A percentile compares a stretch with the other conserved stretches of the same genome.
Conservation (phyloP, 2,888 invertebrate species). For the Pollenia labialis region DNA sequence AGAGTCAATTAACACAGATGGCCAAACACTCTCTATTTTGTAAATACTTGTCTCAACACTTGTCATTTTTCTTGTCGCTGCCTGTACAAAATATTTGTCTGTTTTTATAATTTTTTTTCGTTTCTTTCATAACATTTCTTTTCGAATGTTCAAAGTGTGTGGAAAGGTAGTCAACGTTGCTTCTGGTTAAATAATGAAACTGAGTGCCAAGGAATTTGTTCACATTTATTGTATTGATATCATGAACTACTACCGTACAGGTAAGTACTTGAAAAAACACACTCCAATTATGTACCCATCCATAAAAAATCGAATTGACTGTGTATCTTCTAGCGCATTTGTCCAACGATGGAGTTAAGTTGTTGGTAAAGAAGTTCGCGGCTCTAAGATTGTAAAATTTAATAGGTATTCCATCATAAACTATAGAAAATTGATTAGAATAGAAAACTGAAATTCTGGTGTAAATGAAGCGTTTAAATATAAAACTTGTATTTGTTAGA, state of each 20-base stretch:
- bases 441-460: conserved; percentile 32
- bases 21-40: too few species aligned
- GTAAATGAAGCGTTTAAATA: conserved; percentile 1
- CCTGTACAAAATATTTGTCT: conserved; percentile 6
- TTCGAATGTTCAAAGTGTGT: conserved; percentile 9
- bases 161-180: conserved; percentile 38
- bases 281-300: neutral
- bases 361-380: neutral
- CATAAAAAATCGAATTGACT: neutral
- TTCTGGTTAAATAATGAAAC: conserved; percentile 53
- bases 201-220: conserved; percentile 62
- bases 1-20: too few species aligned
- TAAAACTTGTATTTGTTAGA: neutral
- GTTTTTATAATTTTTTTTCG: neutral
- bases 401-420: neutral
- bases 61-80: conserved; percentile 14
- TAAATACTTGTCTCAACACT: neutral
- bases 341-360: neutral
- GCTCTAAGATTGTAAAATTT: neutral
- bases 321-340: conserved; percentile 6
- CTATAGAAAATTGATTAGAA: conserved; percentile 19
- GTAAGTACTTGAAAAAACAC: too few species aligned
- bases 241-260: conserved; percentile 35
- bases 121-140: conserved; percentile 50
- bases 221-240: conserved; percentile 44